Base-by-base conservation (phyloP, 2,888 invertebrate genomes). In the Epinotia ramella region DNA sequence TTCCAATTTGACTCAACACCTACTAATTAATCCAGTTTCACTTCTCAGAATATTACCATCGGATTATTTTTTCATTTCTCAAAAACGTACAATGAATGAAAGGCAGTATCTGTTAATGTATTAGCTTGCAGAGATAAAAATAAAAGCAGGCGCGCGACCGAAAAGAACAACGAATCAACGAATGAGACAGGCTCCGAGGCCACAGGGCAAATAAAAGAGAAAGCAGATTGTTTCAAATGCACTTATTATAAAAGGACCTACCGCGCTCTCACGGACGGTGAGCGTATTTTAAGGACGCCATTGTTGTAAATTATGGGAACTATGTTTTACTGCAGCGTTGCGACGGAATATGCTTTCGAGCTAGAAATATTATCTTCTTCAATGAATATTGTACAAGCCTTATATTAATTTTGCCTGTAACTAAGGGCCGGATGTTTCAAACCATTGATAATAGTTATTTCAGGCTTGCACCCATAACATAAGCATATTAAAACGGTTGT, bases 171-270 rank as follows among this genome's bases (percentile, higher is more conserved):
- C 80, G 80, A 84, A 79, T 78, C 79, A 88, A 87, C 80, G 80
- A 84, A 79, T 78, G 81, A 84, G 84, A 85, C 82, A 80, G 81
- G 83, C 82, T 83, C 84, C 84, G 64, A 33, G 56, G 80, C 82
- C 78, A 74, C 68, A 81, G 82, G 83, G 80, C 82, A 88, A 88
- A 87, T 84, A 88, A 89, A 89, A 87, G 82, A 85, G 80, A 84
- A 77, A 79, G 82, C 81, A 84, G 86, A 88, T 88, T 88, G 89
- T 88, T 90, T 88, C 87, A 87, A 89, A 89, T 88, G 89, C 87
- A 86, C 88, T 89, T 91, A 88, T 88, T 89, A 89, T 85, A 83
- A 86, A 84, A 86, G 80, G 86, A 88, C 87, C 90, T 86, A 87
- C 90, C 89, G 87, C 89, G 83, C 78, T 80, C 82, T 78, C 73